Evolutionary conservation across 92 coral and sea anemone genomes (phyloP).

Genomic region (Heliopora coerulea): DNA sequence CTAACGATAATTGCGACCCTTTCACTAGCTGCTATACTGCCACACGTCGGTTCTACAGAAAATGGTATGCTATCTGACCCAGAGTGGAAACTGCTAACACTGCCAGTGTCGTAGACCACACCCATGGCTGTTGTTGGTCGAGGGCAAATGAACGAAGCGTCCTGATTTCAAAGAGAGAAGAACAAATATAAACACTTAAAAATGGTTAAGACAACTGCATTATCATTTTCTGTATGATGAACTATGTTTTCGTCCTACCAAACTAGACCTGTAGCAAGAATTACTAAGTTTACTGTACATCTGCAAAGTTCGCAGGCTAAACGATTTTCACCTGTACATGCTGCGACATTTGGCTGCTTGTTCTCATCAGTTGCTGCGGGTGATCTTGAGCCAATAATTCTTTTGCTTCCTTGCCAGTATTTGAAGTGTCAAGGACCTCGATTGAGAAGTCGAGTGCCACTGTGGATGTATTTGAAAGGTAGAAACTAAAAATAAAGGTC

Average conservation of each 20-base stretch:
- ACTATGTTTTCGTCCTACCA: no score
- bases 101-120: constrained; percentile 88
- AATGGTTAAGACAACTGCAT: no score
- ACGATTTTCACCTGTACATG: constrained; percentile 25
- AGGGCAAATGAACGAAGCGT: constrained; percentile 63
- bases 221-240: no score
- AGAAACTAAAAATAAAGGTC: constrained; percentile 19
- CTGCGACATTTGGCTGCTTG: constrained; percentile 17
- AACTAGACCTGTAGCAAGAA: no score
- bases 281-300: no score
- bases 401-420: no score
- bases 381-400: background rate
- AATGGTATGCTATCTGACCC: constrained; percentile 85
- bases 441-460: constrained; percentile 21
- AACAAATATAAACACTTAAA: background rate
- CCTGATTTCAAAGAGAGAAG: background rate
- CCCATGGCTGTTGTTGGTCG: constrained; percentile 92
- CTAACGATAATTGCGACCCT: constrained; percentile 66
- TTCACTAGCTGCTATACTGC: constrained; percentile 83
- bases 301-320: no score
- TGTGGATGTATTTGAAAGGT: constrained; percentile 8
- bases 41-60: constrained; percentile 80
- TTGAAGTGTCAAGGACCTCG: constrained; percentile 13
- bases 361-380: constrained; percentile 1
- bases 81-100: constrained; percentile 73